Evolutionary conservation across 2,797 vertebrate species (phyloP), one percentile per base, ranked within the genome.

Genomic region (Erpetoichthys calabaricus): DNA sequence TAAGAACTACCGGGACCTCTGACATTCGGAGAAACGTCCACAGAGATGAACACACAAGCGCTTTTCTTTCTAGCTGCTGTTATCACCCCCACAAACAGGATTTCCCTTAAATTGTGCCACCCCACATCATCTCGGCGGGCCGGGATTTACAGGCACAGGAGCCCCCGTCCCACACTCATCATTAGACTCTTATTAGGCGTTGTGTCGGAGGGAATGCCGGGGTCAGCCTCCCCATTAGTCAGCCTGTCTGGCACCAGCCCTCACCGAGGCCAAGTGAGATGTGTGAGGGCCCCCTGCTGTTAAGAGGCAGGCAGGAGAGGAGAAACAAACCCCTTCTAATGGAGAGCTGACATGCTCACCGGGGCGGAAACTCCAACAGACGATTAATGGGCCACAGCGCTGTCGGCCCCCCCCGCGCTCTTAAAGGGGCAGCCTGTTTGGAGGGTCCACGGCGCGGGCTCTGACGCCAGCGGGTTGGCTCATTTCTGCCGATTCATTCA

Each of bases 211-310:
- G 59, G 51, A 41, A 63, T 44, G 50, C 43, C 10, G 59, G 53
- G 59, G 57, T 55, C 25, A 53, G 56, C 49, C 45, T 53, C 49
- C 45, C 56, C 53, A 42, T 53, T 57, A 76, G 76, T 80, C 78
- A 87, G 82, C 77, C 85, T 84, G 76, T 77, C 79, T 85, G 85
- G 84, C 84, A 83, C 85, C 85, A 86, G 83, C 77, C 78, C 73
- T 72, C 71, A 72, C 74, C 74, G 61, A 59, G 60, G 80, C 72
- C 69, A 76, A 80, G 77, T 73, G 74, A 81, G 76, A 83, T 82
- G 79, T 83, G 77, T 80, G 74, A 80, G 81, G 80, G 79, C 80
- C 83, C 79, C 82, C 81, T 82, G 80, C 82, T 82, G 83, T 76
- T 79, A 75, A 75, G 70, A 80, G 80, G 73, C 73, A 63, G 76